A percentile compares a stretch with the other conserved stretches of the same genome.
Evolutionary conservation across 2,113 vertebrate genomes (phyloP).

Genomic region (Uria aalge): DNA sequence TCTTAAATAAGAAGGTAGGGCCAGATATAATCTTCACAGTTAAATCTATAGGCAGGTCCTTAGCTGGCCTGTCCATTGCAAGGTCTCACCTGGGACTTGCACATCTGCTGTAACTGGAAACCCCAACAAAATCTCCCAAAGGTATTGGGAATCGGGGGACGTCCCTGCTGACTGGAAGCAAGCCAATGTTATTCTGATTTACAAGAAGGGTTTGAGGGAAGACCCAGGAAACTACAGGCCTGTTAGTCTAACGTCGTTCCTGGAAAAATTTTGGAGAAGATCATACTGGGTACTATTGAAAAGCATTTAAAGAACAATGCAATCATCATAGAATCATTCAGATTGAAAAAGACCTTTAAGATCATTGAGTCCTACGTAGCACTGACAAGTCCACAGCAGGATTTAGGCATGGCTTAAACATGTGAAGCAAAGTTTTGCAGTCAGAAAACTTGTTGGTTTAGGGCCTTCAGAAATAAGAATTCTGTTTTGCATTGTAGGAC

Average conservation of each 20-base stretch:
- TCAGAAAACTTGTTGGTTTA: neutral
- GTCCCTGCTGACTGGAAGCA: neutral
- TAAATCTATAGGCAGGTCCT: neutral
- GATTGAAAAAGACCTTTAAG: neutral
- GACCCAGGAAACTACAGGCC: neutral
- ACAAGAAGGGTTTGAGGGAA: neutral
- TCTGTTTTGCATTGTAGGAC: conserved; percentile 61
- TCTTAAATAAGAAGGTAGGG: neutral
- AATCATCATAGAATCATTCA: neutral
- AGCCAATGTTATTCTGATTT: neutral
- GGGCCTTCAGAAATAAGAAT: neutral
- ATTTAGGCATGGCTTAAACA: neutral
- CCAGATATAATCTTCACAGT: neutral
- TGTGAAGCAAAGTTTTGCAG: neutral
- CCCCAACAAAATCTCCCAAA: neutral
- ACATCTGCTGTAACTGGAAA: neutral
- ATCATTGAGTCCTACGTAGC: neutral
- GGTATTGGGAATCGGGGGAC: neutral
- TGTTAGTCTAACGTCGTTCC: neutral
- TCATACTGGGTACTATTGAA: neutral
- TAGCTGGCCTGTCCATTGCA: neutral
- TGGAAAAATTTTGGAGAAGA: neutral
- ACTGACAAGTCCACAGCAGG: neutral
- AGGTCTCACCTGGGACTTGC: neutral
- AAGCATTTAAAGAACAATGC: neutral